phyloP scores from a whole-genome alignment of 2,888 invertebrate genomes.

The Oxycera nigricornis region DNA sequence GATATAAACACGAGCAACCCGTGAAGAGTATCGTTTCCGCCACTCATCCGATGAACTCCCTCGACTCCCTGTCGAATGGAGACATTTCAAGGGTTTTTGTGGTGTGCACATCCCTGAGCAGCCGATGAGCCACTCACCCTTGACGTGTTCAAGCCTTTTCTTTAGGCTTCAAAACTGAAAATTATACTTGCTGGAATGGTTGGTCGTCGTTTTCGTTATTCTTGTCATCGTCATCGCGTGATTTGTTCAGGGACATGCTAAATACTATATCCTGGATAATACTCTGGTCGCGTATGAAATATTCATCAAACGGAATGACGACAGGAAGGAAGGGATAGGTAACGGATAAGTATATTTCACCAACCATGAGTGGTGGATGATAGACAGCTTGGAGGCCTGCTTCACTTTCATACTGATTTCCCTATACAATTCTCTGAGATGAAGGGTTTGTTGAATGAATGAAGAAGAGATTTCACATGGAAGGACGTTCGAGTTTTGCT shows the following conservation, averaged over 20 bases:
- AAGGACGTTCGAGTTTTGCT: too few species aligned
- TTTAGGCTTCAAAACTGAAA: too few species aligned
- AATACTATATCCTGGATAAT: not conserved
- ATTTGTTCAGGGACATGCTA: not conserved
- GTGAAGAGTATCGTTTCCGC: not conserved
- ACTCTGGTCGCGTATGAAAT: not conserved
- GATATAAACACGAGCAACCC: not conserved
- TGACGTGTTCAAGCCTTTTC: too few species aligned
- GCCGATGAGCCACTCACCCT: slow-evolving; percentile 4
- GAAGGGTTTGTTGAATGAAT: not conserved
- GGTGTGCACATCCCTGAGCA: slow-evolving; percentile 3
- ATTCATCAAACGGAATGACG: slow-evolving; percentile 14
- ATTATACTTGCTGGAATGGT: too few species aligned
- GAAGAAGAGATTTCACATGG: too few species aligned
- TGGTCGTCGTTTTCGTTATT: too few species aligned
- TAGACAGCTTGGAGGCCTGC: not conserved
- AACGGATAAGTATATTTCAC: slow-evolving; percentile 16
- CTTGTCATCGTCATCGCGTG: too few species aligned
- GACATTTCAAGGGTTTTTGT: not conserved
- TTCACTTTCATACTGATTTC: not conserved
- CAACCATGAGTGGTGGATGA: slow-evolving; percentile 6
- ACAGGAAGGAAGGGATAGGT: not conserved
- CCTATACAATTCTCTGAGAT: not conserved
- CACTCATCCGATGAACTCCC: not conserved
- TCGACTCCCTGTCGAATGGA: too few species aligned